Evolutionary conservation across 1,140 invertebrate species (phyloP).

Genomic region (Aporrectodea caliginosa): DNA sequence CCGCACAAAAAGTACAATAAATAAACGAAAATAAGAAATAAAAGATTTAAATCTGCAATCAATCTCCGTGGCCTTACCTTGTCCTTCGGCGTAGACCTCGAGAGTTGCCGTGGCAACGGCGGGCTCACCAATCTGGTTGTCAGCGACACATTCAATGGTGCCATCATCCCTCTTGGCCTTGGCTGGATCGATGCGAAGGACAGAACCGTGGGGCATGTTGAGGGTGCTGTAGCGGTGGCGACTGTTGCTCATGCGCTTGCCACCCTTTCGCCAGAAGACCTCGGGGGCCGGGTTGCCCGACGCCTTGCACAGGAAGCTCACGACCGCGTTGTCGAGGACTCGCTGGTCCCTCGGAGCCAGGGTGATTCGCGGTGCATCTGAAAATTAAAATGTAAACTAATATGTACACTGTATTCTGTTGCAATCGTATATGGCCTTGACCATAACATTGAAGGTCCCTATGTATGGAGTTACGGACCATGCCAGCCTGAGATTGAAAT

Average conservation of each 20-base stretch:
- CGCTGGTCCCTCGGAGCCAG: slow-evolving; percentile 43
- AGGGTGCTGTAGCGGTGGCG: slow-evolving; percentile 56
- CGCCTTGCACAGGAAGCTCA: slow-evolving; percentile 92
- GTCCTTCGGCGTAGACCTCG: slow-evolving; percentile 77
- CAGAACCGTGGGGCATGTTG: slow-evolving; percentile 66
- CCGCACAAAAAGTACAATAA: no score
- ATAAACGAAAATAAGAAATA: no score
- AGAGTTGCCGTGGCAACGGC: slow-evolving; percentile 82
- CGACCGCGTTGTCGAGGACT: slow-evolving; percentile 82
- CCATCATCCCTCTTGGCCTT: slow-evolving; percentile 78
- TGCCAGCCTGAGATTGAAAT: no score
- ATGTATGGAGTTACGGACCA: no score
- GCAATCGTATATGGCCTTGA: no score
- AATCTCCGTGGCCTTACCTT: no score
- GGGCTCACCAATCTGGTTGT: slow-evolving; percentile 69
- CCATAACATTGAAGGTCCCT: no score
- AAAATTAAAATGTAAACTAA: no score
- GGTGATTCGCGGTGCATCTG: slow-evolving; percentile 47
- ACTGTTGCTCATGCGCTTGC: slow-evolving; percentile 66
- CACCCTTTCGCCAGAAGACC: slow-evolving; percentile 86
- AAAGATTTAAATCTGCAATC: no score
- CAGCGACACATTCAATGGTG: slow-evolving; percentile 45
- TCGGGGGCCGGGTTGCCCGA: slow-evolving; percentile 79
- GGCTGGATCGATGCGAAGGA: slow-evolving; percentile 88
- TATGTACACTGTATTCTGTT: no score